These are phyloP conservation scores for Actinostola sp. DNA, from an alignment of 92 coral and sea anemone species.

Conservation along the genomic window DNA sequence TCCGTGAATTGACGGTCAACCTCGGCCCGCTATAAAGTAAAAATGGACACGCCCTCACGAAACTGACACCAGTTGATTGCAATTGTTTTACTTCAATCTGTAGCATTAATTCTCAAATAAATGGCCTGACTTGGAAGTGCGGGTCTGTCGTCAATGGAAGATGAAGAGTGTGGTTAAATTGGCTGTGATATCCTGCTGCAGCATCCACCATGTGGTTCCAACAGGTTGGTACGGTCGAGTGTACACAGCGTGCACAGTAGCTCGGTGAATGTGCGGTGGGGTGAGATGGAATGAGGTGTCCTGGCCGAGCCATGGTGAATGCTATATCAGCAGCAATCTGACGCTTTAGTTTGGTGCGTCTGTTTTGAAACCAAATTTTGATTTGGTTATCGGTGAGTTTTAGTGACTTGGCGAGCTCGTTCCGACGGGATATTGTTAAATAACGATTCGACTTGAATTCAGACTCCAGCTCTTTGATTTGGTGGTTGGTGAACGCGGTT, in stretches of 20 bases:
- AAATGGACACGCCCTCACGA: too few relatives aligned
- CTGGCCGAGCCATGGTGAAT: slow-evolving; percentile 59
- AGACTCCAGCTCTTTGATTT: slow-evolving; percentile 86
- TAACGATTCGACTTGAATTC: slow-evolving; percentile 89
- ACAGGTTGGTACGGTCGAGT: background rate
- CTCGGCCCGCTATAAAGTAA: too few relatives aligned
- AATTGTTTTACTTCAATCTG: background rate
- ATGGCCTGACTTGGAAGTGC: background rate
- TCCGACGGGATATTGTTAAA: slow-evolving; percentile 85
- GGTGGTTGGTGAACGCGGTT: slow-evolving; percentile 93
- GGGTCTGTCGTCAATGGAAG: background rate
- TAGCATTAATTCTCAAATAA: background rate
- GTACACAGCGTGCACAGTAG: slow-evolving; percentile 4
- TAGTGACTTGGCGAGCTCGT: slow-evolving; percentile 88
- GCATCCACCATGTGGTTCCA: background rate
- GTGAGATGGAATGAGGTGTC: slow-evolving; percentile 58
- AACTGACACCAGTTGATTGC: too few relatives aligned
- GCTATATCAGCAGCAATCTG: slow-evolving; percentile 91
- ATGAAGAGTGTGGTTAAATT: background rate
- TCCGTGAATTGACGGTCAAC: too few relatives aligned
- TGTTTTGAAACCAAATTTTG: slow-evolving; percentile 99
- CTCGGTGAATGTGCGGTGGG: slow-evolving; percentile 26
- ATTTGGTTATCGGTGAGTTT: slow-evolving; percentile 92
- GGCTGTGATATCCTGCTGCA: background rate
- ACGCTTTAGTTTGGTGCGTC: slow-evolving; percentile 95